phyloP scores from a whole-genome alignment of 2,113 vertebrate genomes.

The Hydrochoerus hydrochaeris region DNA sequence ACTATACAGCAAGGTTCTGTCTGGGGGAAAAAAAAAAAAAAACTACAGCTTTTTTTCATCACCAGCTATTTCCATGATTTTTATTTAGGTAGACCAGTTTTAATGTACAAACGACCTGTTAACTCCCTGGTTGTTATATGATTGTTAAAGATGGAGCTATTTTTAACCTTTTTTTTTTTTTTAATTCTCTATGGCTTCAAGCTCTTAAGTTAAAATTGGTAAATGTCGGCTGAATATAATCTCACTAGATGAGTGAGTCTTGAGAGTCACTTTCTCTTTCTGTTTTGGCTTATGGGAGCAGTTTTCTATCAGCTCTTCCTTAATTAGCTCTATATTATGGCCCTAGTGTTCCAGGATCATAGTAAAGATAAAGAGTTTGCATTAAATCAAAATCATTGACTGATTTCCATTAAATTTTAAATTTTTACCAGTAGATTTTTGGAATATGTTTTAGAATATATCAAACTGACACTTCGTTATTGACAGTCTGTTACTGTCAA shows the following conservation, averaged over 20 bases:
- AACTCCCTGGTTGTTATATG: background rate
- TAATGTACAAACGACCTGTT: background rate
- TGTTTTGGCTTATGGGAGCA: background rate
- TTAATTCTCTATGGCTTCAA: background rate
- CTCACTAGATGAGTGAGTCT: background rate
- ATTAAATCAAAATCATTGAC: slow-evolving; percentile 22
- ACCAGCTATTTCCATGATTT: background rate
- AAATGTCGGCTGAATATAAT: background rate
- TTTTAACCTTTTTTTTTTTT: background rate
- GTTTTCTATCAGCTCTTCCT: background rate
- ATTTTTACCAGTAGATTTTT: background rate
- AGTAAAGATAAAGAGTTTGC: slow-evolving; percentile 27
- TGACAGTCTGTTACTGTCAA: background rate
- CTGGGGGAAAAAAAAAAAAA: background rate
- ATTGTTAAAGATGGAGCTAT: background rate
- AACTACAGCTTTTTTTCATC: background rate
- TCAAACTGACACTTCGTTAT: background rate
- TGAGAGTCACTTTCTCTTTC: background rate
- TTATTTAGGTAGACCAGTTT: background rate
- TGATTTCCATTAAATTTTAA: background rate
- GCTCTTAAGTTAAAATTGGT: slow-evolving; percentile 1
- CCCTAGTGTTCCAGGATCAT: background rate
- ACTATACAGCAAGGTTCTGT: background rate
- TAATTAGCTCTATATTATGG: background rate
- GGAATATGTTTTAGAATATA: background rate